phyloP scores from a whole-genome alignment of 1,140 invertebrate species.

The Musca domestica region DNA sequence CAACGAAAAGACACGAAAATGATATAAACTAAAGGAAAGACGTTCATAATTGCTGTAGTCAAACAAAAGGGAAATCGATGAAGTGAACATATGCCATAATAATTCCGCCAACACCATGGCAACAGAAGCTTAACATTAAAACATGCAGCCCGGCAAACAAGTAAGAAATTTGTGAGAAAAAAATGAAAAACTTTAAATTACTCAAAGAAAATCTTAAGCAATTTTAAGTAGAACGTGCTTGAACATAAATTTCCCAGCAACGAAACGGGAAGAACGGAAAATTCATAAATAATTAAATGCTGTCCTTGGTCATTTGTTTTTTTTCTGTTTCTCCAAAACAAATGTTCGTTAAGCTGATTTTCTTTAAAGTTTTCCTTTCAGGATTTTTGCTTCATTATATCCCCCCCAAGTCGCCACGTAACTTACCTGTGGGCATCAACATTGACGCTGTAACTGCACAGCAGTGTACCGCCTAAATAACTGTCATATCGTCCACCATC shows the following conservation, averaged over 20 bases:
- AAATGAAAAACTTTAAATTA: conserved; percentile 1
- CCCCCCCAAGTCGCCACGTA: too few species aligned
- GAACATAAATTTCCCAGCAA: background rate
- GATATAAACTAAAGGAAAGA: conserved; percentile 20
- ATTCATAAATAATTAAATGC: background rate
- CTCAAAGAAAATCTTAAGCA: background rate
- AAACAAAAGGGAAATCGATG: conserved; percentile 6
- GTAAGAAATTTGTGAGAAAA: background rate
- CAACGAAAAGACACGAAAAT: conserved; percentile 20
- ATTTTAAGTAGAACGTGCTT: background rate
- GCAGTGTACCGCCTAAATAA: conserved; percentile 65
- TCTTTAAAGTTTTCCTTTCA: too few species aligned
- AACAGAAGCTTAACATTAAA: background rate
- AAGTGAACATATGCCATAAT: conserved; percentile 3
- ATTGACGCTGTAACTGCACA: conserved; percentile 69
- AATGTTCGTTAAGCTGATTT: conserved; percentile 7
- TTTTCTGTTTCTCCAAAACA: too few species aligned
- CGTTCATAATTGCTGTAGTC: conserved; percentile 28
- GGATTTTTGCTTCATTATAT: background rate
- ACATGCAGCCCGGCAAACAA: too few species aligned
- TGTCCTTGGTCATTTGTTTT: background rate
- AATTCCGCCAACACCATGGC: background rate
- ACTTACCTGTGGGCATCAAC: conserved; percentile 67
- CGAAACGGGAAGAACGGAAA: background rate
- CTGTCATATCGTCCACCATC: conserved; percentile 72